phyloP scores from a whole-genome alignment of 2,888 invertebrate species.

The Neoitamus cyanurus region DNA sequence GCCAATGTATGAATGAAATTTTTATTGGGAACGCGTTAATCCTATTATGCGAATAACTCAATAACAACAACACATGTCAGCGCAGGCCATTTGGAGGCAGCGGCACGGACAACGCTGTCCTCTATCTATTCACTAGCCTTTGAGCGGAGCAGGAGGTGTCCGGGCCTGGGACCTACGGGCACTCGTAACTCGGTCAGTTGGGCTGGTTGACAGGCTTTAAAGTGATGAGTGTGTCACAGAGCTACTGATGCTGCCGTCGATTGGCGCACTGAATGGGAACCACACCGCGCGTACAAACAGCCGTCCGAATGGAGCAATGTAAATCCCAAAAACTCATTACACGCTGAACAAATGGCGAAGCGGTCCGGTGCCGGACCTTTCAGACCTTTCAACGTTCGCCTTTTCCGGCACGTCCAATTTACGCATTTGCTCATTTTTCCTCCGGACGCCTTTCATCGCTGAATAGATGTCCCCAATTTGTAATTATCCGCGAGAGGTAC shows the following conservation, averaged over 20 bases:
- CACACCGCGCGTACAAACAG: background rate
- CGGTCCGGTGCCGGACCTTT: background rate
- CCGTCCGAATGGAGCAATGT: slow-evolving; percentile 17
- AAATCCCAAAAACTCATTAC: slow-evolving; percentile 53
- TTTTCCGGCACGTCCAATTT: slow-evolving; percentile 19
- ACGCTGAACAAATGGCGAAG: slow-evolving; percentile 43
- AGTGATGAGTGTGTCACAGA: slow-evolving; percentile 2
- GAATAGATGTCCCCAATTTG: slow-evolving; percentile 30
- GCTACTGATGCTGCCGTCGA: slow-evolving; percentile 8
- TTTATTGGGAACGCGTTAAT: slow-evolving; percentile 62
- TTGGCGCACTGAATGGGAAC: background rate
- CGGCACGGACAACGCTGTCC: too few relatives aligned
- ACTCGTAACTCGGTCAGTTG: background rate
- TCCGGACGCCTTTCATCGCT: background rate
- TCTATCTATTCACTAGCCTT: slow-evolving; percentile 56
- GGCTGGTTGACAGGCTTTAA: background rate
- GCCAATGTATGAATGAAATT: slow-evolving; percentile 49
- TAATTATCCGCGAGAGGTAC: slow-evolving; percentile 17
- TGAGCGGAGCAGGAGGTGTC: background rate
- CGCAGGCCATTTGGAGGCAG: slow-evolving; percentile 4
- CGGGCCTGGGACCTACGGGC: background rate
- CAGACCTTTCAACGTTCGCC: background rate
- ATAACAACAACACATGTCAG: slow-evolving; percentile 64
- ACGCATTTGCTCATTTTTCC: slow-evolving; percentile 45
- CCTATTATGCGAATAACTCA: slow-evolving; percentile 65